phyloP scores from a whole-genome alignment of 2,113 vertebrate genomes.

The Aix galericulata region DNA sequence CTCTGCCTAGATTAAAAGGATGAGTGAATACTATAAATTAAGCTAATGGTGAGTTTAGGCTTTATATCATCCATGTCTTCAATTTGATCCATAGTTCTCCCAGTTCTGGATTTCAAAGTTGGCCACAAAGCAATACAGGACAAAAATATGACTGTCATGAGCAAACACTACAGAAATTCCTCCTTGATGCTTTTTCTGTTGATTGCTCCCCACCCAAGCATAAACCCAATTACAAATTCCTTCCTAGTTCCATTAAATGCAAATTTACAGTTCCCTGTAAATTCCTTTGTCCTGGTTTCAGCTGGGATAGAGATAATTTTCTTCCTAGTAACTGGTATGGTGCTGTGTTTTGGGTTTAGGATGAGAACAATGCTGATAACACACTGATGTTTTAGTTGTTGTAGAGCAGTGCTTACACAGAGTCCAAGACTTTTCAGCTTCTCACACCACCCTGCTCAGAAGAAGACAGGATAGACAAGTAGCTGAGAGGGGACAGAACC shows the following conservation, averaged over 20 bases:
- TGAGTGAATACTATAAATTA: background rate
- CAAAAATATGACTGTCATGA: background rate
- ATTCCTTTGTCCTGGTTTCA: background rate
- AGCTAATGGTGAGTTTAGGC: background rate
- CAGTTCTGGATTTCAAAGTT: background rate
- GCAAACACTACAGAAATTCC: background rate
- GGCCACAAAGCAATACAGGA: background rate
- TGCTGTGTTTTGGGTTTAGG: no score
- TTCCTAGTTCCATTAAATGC: background rate
- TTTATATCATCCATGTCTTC: background rate
- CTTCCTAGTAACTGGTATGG: no score
- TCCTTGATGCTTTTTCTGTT: background rate
- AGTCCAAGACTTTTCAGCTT: no score
- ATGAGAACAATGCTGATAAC: no score
- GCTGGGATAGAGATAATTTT: no score
- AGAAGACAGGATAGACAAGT: no score
- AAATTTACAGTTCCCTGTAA: background rate
- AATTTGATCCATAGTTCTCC: background rate
- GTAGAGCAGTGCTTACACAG: no score
- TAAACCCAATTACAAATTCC: background rate
- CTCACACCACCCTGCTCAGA: no score
- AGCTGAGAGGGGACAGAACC: no score
- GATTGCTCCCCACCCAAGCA: background rate
- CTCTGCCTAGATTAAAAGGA: background rate
- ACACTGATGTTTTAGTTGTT: no score